Base-by-base conservation (phyloP, 1,140 invertebrate species). In the Ganaspis sp. region DNA sequence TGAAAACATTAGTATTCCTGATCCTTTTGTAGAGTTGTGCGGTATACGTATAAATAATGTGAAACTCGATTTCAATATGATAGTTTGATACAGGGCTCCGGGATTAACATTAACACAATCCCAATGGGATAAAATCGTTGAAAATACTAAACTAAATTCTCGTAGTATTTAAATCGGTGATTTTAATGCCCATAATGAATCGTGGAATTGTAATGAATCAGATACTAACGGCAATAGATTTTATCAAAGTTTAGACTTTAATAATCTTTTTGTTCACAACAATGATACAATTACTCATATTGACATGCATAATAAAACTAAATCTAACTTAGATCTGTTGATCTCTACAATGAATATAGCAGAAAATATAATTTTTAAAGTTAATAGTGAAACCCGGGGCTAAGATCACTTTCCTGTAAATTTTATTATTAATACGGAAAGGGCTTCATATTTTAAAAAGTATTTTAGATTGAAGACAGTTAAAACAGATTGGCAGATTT, bases 41-140 rank as follows among this genome's bases (percentile, higher is more conserved):
- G 76, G 76, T 9, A n/a, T 75, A n/a, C 40, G 45, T 37, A 75
- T 75, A 38, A 72, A 15, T 26, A 74, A 74, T 64, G 42, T n/a
- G 8, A 37, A 4, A 0, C 76, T 69, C 17, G 0, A 19, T 5
- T 12, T 78, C 1, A 21, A 74, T 29, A 6, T 78, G 2, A 29
- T 74, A 9, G 23, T 29, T 9, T 75, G 73, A n/a, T 78, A 78
- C 70, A 72, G 77, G 70, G 11, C 54, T 23, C 77, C 77, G 1
- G 38, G 34, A 21, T 42, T 23, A 5, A 75, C 9, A 6, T 9
- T 75, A 19, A 17, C 49, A 9, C 77, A 78, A 34, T 11, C 9
- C 2, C 38, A 72, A 5, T 78, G 77, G 77, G 40, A 78, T 45
- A 37, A 49, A 29, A 70, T 75, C n/a, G 17, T 53, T 17, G 45